Evolutionary conservation across 2,888 invertebrate species (phyloP).

Genomic region (Epiblema foenella): DNA sequence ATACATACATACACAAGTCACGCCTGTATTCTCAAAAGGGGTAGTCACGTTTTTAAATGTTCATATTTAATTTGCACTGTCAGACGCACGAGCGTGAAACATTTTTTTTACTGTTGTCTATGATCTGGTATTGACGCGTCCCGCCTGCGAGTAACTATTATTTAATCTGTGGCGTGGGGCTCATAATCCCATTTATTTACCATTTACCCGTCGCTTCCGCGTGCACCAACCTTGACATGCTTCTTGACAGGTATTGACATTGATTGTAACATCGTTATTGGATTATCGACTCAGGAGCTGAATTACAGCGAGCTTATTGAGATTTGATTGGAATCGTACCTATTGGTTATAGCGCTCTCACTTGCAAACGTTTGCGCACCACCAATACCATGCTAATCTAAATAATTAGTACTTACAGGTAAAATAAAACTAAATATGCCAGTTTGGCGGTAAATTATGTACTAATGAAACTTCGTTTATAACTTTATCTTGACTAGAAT

Average conservation of each 20-base stretch:
- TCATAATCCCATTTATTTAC: constrained; percentile 35
- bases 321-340: background rate
- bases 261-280: constrained; percentile 27
- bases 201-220: constrained; percentile 58
- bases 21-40: too few relatives aligned
- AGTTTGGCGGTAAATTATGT: too few relatives aligned
- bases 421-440: too few relatives aligned
- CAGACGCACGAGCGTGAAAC: too few relatives aligned
- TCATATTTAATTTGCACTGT: too few relatives aligned
- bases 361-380: background rate
- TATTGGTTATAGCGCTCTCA: background rate
- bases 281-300: background rate
- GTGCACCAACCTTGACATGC: constrained; percentile 52
- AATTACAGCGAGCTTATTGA: too few relatives aligned
- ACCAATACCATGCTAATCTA: background rate
- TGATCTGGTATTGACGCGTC: constrained; percentile 12
- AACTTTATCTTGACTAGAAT: too few relatives aligned
- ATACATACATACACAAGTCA: too few relatives aligned
- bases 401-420: too few relatives aligned
- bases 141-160: constrained; percentile 11
- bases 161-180: constrained; percentile 20
- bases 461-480: too few relatives aligned
- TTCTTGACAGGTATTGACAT: constrained; percentile 37
- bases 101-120: constrained; percentile 1
- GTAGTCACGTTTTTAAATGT: too few relatives aligned